These are phyloP conservation scores for Ligdia adustata DNA, from an alignment of 2,888 invertebrate genomes.

Conservation along the genomic window DNA sequence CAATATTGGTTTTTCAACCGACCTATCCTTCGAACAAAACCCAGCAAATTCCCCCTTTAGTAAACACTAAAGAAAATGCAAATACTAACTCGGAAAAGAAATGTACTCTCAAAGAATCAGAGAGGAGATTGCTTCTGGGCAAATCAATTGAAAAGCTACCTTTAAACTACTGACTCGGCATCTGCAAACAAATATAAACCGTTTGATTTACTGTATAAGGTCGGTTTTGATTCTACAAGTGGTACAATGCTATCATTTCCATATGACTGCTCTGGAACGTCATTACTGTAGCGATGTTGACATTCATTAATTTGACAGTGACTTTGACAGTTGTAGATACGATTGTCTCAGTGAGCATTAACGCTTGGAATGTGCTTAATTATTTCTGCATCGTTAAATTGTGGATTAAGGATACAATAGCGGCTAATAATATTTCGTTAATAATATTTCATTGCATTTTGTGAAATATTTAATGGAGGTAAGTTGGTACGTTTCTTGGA, in stretches of 20 bases:
- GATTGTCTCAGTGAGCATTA: slow-evolving; percentile 55
- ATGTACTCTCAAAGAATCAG: slow-evolving; percentile 62
- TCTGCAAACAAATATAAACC: slow-evolving; percentile 12
- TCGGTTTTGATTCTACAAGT: slow-evolving; percentile 35
- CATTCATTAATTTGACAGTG: slow-evolving; percentile 71
- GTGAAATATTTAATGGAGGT: no score
- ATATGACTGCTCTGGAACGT: slow-evolving; percentile 56
- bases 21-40: slow-evolving; percentile 58
- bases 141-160: slow-evolving; percentile 60
- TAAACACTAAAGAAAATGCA: slow-evolving; percentile 65
- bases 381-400: slow-evolving; percentile 68
- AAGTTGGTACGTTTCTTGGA: no score
- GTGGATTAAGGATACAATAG: slow-evolving; percentile 16
- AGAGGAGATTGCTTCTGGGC: slow-evolving; percentile 62
- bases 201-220: slow-evolving; percentile 22
- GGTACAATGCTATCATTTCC: slow-evolving; percentile 66
- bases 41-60: slow-evolving; percentile 64
- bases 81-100: slow-evolving; percentile 57
- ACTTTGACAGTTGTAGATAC: slow-evolving; percentile 68
- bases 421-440: slow-evolving; percentile 12
- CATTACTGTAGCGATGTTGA: slow-evolving; percentile 63
- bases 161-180: slow-evolving; percentile 35
- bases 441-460: no score
- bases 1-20: slow-evolving; percentile 49
- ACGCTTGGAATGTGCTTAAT: slow-evolving; percentile 53